Percentiles rank a stretch among this genome's conserved stretches.
phyloP scores from a whole-genome alignment of 2,113 vertebrate genomes.

The Erpornis zantholeuca region DNA sequence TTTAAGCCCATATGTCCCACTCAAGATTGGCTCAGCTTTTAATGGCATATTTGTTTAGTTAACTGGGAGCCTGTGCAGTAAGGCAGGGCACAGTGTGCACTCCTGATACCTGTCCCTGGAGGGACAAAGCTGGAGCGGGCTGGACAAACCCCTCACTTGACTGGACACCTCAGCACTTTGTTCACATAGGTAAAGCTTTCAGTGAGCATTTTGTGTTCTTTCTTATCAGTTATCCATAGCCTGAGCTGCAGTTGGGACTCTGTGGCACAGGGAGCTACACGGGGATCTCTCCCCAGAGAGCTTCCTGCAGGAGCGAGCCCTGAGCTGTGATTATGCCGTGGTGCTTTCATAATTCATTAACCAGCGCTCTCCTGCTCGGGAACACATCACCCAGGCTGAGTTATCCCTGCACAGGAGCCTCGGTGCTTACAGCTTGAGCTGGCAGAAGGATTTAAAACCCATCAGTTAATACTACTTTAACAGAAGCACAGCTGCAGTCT shows the following conservation, averaged over 20 bases:
- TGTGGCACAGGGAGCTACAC: background rate
- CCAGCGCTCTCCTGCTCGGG: background rate
- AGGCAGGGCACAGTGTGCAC: background rate
- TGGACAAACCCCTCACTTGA: rapidly evolving
- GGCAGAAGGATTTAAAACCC: slow-evolving; percentile 48
- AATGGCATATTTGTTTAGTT: background rate
- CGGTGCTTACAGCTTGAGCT: background rate
- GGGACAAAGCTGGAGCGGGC: background rate
- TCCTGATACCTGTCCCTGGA: background rate
- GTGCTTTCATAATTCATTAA: slow-evolving; percentile 45
- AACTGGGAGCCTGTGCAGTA: background rate
- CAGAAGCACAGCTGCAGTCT: slow-evolving; percentile 51
- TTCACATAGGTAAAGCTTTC: background rate
- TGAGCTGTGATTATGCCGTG: background rate
- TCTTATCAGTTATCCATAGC: rapidly evolving
- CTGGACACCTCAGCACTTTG: background rate
- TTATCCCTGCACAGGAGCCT: background rate
- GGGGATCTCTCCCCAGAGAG: background rate
- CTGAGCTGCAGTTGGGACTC: background rate
- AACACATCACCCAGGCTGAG: slow-evolving; percentile 11
- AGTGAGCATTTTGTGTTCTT: background rate
- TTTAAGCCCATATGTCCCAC: background rate
- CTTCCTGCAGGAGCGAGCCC: background rate
- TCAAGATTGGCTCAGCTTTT: background rate
- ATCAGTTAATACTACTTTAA: slow-evolving; percentile 13